Conservation (phyloP, 2,888 invertebrate genomes). For the Frankliniella fusca region DNA sequence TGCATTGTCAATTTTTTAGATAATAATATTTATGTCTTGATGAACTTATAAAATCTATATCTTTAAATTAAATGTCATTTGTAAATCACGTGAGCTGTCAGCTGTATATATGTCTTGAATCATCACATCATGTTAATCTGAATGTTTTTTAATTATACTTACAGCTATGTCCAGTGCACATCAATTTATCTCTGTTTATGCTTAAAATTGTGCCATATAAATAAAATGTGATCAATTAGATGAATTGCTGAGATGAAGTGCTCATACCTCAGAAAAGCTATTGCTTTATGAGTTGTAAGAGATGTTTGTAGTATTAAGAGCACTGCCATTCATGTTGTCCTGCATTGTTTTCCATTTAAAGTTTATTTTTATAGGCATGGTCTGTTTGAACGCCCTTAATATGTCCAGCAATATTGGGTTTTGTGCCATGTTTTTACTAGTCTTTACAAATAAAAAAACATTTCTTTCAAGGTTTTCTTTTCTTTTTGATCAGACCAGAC, state of each 20-base stretch:
- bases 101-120: neutral
- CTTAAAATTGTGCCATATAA: slow-evolving; percentile 10
- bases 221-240: neutral
- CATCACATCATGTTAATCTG: neutral
- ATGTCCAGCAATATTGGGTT: neutral
- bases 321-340: neutral
- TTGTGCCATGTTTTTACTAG: neutral
- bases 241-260: slow-evolving; percentile 8
- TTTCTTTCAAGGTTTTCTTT: neutral
- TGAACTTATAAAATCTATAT: no score
- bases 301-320: neutral
- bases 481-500: neutral
- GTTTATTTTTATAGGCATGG: slow-evolving; percentile 25
- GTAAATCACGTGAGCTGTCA: neutral
- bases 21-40: neutral
- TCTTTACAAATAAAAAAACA: slow-evolving; percentile 14
- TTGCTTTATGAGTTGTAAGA: neutral
- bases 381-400: neutral
- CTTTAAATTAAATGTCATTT: no score
- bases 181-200: neutral
- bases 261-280: neutral
- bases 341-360: slow-evolving; percentile 25
- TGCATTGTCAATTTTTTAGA: neutral
- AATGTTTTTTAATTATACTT: neutral
- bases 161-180: neutral